phyloP scores from a whole-genome alignment of 2,797 vertebrate species.

The Pangasius krempfi region DNA sequence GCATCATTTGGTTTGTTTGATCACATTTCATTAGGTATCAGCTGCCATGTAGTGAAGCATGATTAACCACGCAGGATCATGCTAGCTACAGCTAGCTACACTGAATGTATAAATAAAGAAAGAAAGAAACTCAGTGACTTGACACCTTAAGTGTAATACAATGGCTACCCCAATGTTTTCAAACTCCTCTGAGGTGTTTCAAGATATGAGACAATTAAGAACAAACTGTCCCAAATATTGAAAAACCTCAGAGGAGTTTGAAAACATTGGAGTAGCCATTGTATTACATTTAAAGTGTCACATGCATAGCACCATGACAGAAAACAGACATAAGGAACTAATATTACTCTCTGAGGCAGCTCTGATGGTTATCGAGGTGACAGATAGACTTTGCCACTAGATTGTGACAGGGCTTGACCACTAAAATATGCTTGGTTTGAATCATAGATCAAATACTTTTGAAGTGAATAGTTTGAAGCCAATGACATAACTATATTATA shows the following conservation, averaged over 20 bases:
- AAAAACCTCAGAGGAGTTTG: background rate
- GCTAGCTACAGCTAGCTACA: background rate
- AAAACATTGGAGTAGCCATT: background rate
- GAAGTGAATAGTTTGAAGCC: background rate
- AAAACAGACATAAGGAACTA: background rate
- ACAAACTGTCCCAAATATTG: no score
- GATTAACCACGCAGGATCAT: background rate
- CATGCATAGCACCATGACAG: background rate
- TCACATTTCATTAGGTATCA: background rate
- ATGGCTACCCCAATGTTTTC: background rate
- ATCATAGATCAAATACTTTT: background rate
- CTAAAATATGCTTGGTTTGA: background rate
- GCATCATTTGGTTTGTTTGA: background rate
- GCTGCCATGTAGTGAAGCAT: background rate
- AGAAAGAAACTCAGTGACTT: background rate
- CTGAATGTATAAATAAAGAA: background rate
- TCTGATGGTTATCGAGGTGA: background rate
- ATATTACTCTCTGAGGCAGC: background rate
- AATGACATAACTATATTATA: background rate
- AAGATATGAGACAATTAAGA: no score
- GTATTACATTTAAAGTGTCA: background rate
- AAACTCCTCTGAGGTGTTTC: background rate
- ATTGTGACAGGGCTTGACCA: slow-evolving; percentile 6
- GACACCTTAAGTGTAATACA: background rate
- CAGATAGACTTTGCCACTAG: slow-evolving; percentile 16